A percentile compares a stretch with the other conserved stretches of the same genome.
Evolutionary conservation across 2,888 invertebrate genomes (phyloP).

Genomic region (Drosophila subsilvestris): DNA sequence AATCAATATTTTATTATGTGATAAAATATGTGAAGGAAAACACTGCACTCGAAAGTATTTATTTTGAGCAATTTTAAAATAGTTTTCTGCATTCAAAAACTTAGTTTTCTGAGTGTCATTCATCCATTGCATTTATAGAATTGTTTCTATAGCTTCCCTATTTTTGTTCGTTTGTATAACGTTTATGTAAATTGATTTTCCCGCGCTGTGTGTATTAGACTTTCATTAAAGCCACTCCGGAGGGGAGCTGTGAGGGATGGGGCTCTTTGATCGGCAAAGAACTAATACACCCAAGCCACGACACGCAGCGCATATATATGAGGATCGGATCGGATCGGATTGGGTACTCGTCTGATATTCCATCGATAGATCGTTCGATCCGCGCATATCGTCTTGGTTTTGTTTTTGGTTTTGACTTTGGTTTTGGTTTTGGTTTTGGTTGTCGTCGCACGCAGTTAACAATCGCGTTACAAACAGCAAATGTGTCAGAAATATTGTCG

Average conservation of each 20-base stretch:
- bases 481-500: constrained; percentile 76
- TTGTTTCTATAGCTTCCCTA: not conserved
- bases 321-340: constrained; percentile 5
- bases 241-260: constrained; percentile 8
- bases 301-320: constrained; percentile 41
- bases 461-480: constrained; percentile 73
- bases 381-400: constrained; percentile 32
- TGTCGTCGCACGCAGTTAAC: constrained; percentile 66
- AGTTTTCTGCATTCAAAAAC: not conserved
- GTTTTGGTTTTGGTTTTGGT: constrained; percentile 49
- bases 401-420: not conserved
- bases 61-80: not conserved
- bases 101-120: no score
- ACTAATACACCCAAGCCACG: constrained; percentile 22
- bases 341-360: constrained; percentile 45
- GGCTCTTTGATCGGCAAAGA: constrained; percentile 14
- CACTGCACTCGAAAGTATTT: no score
- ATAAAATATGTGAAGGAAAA: not conserved
- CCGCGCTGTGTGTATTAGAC: constrained; percentile 35
- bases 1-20: not conserved
- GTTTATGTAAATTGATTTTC: constrained; percentile 25
- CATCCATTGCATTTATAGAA: not conserved
- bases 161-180: constrained; percentile 11
- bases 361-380: constrained; percentile 47
- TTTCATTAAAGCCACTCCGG: constrained; percentile 34